Evolutionary conservation across 2,113 vertebrate species (phyloP), one percentile per base, ranked within the genome.

Genomic region (Phoenicopterus ruber): DNA sequence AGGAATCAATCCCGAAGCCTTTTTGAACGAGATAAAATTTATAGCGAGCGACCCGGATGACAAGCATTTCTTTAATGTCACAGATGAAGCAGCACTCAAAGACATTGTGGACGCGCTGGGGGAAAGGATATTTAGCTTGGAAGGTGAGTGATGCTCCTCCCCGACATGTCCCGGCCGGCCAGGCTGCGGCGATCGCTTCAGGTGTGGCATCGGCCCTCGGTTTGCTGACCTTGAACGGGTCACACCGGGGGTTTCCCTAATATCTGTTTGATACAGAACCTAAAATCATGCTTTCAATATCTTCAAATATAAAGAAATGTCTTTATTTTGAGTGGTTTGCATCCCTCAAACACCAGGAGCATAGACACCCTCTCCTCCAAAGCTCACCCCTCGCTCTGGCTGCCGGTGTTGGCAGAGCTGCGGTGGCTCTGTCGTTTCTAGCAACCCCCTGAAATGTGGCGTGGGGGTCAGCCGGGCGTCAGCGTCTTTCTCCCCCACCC

Each of bases 41-140:
- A 99, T 99, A 14, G 99, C 99, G 8, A 99, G 99, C 2, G 99
- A 99, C 97, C 99, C 99, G 0, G 99, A 99, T 0, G 99, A 99
- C 80, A 98, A 99, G 38, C 99, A 99, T 54, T 99, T 99, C 98
- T 99, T 99, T 91, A 99, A 99, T 0, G 99, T 99, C 96, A 99
- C 99, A 0, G 99, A 99, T 1, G 99, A 99, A 95, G 98, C 99
- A 0, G 99, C 99, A 0, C 97, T 99, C 85, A 99, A 99, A 94
- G 99, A 99, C 95, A 99, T 99, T 1, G 99, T 99, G 8, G 99
- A 99, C 2, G 99, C 99, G 0, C 97, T 99, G 38, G 99, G 99
- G 71, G 99, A 99, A 46, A 98, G 99, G 90, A 99, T 99, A 80
- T 99, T 99, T 97, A 99, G 99, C 83, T 92, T 99, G 94, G 99